A percentile compares a stretch with the other conserved stretches of the same genome.
phyloP scores from a whole-genome alignment of 2,797 vertebrate species.

The Potorous gilbertii region DNA sequence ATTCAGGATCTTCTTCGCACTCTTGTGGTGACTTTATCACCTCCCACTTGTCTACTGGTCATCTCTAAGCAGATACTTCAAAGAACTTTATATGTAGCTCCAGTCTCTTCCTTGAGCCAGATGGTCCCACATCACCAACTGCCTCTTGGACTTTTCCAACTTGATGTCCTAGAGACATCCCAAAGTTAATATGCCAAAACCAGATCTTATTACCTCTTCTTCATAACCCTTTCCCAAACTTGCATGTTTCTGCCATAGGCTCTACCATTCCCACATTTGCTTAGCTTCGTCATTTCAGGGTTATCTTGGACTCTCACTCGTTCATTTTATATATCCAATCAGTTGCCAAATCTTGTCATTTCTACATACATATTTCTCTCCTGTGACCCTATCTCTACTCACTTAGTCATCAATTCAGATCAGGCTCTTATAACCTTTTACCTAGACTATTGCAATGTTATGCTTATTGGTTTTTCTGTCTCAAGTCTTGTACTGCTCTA shows the following conservation, averaged over 20 bases:
- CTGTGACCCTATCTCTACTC: background rate
- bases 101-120: background rate
- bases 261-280: background rate
- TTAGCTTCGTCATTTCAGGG: background rate
- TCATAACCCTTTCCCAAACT: background rate
- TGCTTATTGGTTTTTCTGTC: background rate
- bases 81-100: background rate
- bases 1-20: background rate
- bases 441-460: background rate
- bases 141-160: background rate
- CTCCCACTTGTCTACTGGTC: background rate
- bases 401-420: background rate
- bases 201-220: background rate
- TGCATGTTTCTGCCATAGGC: background rate
- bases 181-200: background rate
- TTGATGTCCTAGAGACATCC: background rate
- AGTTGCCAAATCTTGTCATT: background rate
- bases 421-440: background rate
- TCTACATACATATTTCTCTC: background rate
- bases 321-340: background rate
- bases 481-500: background rate
- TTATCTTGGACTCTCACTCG: background rate
- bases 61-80: background rate
- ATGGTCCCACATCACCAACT: background rate
- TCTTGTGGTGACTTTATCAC: background rate